phyloP scores from a whole-genome alignment of 2,888 invertebrate species.

The Leucoma salicis region DNA sequence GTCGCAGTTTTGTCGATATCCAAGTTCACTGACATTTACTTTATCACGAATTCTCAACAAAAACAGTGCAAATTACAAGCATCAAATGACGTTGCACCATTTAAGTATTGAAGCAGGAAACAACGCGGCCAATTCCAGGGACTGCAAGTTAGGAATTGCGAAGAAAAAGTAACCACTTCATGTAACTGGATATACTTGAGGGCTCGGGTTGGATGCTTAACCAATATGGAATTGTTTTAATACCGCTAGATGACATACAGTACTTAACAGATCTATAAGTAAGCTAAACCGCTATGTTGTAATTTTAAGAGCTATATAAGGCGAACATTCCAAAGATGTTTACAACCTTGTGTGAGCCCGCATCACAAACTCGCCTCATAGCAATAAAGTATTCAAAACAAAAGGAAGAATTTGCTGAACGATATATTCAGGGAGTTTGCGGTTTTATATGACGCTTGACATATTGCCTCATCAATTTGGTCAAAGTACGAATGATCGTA shows the following conservation, averaged over 20 bases:
- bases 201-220: constrained; percentile 32
- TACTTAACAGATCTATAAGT: constrained; percentile 12
- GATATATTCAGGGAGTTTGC: constrained; percentile 59
- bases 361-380: constrained; percentile 47
- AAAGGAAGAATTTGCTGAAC: constrained; percentile 43
- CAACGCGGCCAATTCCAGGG: constrained; percentile 49
- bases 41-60: constrained; percentile 45
- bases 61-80: constrained; percentile 56
- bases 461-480: constrained; percentile 52
- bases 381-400: constrained; percentile 60
- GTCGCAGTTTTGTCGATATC: constrained; percentile 41
- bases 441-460: constrained; percentile 50
- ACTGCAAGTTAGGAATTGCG: constrained; percentile 44
- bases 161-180: constrained; percentile 52
- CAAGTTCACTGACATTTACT: constrained; percentile 37
- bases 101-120: constrained; percentile 72
- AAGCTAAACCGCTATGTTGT: constrained; percentile 10
- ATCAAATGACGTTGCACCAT: constrained; percentile 53
- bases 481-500: constrained; percentile 22
- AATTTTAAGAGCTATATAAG: constrained; percentile 37
- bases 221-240: constrained; percentile 47
- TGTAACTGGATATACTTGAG: constrained; percentile 55
- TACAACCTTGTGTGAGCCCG: constrained; percentile 48
- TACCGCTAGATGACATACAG: constrained; percentile 39
- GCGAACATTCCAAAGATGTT: constrained; percentile 33